Base-by-base conservation (phyloP, 2,797 vertebrate genomes). In the Aplochiton taeniatus region DNA sequence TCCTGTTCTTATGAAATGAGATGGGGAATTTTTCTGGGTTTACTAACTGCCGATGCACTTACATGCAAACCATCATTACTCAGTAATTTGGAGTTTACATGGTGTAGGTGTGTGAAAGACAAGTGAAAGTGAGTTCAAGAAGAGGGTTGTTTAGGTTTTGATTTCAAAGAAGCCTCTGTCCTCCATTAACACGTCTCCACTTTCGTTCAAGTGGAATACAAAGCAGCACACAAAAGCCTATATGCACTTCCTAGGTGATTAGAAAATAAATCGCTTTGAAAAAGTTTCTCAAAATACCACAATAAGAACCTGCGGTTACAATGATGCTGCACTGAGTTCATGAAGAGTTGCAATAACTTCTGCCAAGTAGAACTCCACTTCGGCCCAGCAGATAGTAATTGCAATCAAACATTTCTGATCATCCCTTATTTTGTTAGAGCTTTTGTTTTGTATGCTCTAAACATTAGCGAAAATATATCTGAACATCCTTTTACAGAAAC, bases 171-270 rank as follows among this genome's bases (percentile, higher is more conserved):
- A 46, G 63, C n/a, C n/a, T n/a, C n/a, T n/a, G n/a, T n/a, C n/a
- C n/a, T n/a, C n/a, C n/a, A n/a, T n/a, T n/a, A 75, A 20, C 61
- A 70, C 76, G 77, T 57, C 91, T 91, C 88, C 85, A 31, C 43
- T 85, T 73, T 87, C 83, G 86, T 81, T 78, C 79, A 78, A 79
- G 65, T 64, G 48, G 65, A 70, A n/a, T n/a, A n/a, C n/a, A n/a
- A n/a, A n/a, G n/a, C n/a, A n/a, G n/a, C n/a, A n/a, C n/a, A n/a
- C n/a, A n/a, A n/a, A n/a, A n/a, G n/a, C n/a, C n/a, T n/a, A n/a
- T n/a, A n/a, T n/a, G n/a, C n/a, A n/a, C n/a, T n/a, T n/a, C n/a
- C n/a, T n/a, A n/a, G n/a, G n/a, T n/a, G n/a, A n/a, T n/a, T n/a
- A n/a, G n/a, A n/a, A n/a, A n/a, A n/a, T n/a, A n/a, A n/a, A n/a